These are phyloP conservation scores for Drosophila affinis DNA, from an alignment of 2,888 invertebrate genomes.

Conservation along the genomic window DNA sequence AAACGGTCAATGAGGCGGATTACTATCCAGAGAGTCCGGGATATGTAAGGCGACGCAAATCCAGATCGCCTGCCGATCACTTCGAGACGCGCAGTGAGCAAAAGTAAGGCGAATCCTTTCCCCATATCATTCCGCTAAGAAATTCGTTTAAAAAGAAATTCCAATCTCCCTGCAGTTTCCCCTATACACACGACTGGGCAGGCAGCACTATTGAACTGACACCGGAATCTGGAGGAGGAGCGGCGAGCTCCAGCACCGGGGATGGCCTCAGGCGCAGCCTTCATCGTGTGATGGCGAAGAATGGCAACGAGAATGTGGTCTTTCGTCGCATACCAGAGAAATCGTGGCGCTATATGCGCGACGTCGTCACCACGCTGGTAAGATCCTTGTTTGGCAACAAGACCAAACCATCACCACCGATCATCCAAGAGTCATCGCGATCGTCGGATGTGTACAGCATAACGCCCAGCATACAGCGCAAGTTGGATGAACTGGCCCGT, in stretches of 20 bases:
- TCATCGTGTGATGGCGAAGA: slow-evolving; percentile 81
- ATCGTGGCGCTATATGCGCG: slow-evolving; percentile 90
- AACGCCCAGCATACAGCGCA: slow-evolving; percentile 73
- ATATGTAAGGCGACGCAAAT: slow-evolving; percentile 61
- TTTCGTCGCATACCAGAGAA: slow-evolving; percentile 85
- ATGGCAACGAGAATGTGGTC: slow-evolving; percentile 81
- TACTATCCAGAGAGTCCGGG: slow-evolving; percentile 81
- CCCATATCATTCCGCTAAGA: slow-evolving; percentile 13
- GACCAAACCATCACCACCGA: slow-evolving; percentile 1
- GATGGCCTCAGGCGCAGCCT: slow-evolving; percentile 63
- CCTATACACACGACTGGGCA: slow-evolving; percentile 76
- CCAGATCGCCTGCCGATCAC: slow-evolving; percentile 50
- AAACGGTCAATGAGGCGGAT: slow-evolving; percentile 74
- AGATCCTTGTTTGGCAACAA: slow-evolving; percentile 84
- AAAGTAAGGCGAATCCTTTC: slow-evolving; percentile 63
- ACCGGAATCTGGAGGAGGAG: slow-evolving; percentile 44
- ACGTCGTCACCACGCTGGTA: slow-evolving; percentile 94
- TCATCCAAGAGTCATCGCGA: slow-evolving; percentile 13
- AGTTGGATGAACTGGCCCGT: slow-evolving; percentile 69
- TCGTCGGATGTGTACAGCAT: slow-evolving; percentile 71
- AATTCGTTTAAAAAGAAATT: too few species aligned
- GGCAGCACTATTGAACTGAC: slow-evolving; percentile 82
- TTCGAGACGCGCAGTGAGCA: slow-evolving; percentile 75
- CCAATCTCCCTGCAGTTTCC: slow-evolving; percentile 56
- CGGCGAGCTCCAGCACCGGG: not conserved